Evolutionary conservation across 2,113 vertebrate species (phyloP).

Genomic region (Pleuronectes platessa): DNA sequence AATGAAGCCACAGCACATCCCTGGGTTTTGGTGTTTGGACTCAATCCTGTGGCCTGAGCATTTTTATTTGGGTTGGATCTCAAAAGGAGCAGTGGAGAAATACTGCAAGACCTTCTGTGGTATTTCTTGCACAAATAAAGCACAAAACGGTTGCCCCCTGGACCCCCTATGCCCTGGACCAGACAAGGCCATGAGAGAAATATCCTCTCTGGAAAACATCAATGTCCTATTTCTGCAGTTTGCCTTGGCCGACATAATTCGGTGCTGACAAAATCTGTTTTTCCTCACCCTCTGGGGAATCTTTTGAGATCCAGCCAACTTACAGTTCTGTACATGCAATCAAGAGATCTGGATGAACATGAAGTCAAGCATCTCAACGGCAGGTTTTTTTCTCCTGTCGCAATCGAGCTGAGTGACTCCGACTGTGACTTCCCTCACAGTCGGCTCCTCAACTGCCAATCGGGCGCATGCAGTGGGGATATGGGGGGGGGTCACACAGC

Average conservation of each 20-base stretch:
- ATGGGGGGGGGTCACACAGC: slow-evolving; percentile 53
- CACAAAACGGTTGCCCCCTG: too few relatives aligned
- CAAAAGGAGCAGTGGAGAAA: slow-evolving; percentile 17
- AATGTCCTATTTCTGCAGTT: slow-evolving; percentile 14
- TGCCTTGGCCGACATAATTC: neutral
- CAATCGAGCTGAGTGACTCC: slow-evolving; percentile 20
- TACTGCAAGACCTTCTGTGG: neutral
- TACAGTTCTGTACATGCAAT: slow-evolving; percentile 42
- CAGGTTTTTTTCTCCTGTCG: neutral
- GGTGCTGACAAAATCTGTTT: neutral
- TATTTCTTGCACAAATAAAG: neutral
- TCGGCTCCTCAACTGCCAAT: slow-evolving; percentile 18
- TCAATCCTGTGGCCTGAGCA: too few relatives aligned
- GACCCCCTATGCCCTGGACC: too few relatives aligned
- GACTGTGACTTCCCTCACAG: slow-evolving; percentile 28
- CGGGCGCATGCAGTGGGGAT: slow-evolving; percentile 55
- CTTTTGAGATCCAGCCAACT: slow-evolving; percentile 59
- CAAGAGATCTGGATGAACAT: slow-evolving; percentile 21
- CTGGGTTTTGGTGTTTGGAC: neutral
- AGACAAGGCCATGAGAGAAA: slow-evolving; percentile 4
- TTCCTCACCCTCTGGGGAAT: slow-evolving; percentile 18
- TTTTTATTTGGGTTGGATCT: slow-evolving; percentile 33
- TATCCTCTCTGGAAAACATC: slow-evolving; percentile 24
- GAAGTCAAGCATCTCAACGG: slow-evolving; percentile 13
- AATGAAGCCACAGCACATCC: neutral